These are phyloP conservation scores for Euwallacea similis DNA, from an alignment of 1,140 invertebrate species.

Conservation along the genomic window DNA sequence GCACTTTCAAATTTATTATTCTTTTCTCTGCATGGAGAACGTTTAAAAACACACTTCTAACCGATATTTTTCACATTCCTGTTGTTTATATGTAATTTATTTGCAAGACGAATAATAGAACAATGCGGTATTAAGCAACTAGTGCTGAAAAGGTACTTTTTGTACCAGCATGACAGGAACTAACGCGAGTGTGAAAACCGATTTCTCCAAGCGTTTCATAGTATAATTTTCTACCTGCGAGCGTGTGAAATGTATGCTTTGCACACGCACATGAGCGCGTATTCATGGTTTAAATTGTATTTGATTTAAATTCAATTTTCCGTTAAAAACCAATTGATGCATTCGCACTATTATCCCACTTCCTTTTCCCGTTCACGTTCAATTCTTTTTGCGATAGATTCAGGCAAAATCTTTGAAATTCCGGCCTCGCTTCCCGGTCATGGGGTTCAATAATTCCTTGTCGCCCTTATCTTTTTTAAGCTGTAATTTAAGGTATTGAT, in stretches of 20 bases:
- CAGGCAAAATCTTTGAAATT: neutral
- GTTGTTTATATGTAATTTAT: slow-evolving; percentile 8
- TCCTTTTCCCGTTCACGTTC: neutral
- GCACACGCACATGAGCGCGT: neutral
- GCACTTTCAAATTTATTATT: slow-evolving; percentile 29
- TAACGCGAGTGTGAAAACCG: no score
- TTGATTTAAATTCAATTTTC: neutral
- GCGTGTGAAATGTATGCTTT: neutral
- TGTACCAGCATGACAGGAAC: no score
- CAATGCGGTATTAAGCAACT: no score
- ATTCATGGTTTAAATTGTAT: neutral
- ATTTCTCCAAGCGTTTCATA: no score
- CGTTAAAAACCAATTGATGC: neutral
- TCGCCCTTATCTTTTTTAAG: neutral
- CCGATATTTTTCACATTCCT: slow-evolving; percentile 11
- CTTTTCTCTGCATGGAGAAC: slow-evolving; percentile 28
- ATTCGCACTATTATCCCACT: neutral
- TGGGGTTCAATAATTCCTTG: neutral
- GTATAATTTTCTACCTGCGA: neutral
- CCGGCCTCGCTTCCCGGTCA: neutral
- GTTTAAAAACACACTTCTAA: slow-evolving; percentile 32
- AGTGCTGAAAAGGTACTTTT: no score
- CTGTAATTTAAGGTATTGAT: no score
- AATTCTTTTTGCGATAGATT: neutral
- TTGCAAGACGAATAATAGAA: neutral